Percentiles rank a stretch among this genome's conserved stretches.
phyloP scores from a whole-genome alignment of 2,888 invertebrate species.

The Serripes groenlandicus region DNA sequence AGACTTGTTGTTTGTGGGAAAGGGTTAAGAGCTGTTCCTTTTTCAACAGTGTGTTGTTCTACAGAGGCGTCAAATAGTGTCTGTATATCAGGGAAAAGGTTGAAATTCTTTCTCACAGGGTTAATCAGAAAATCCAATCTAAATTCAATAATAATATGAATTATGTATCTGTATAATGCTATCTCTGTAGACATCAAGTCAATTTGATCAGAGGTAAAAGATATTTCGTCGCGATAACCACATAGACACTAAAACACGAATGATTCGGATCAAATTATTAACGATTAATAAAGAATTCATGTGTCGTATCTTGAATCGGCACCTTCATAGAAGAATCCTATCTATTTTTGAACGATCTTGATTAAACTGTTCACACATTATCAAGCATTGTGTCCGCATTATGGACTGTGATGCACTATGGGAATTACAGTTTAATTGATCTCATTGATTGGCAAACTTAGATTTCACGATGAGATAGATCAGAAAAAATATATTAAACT shows the following conservation, averaged over 20 bases:
- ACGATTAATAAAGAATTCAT: slow-evolving; percentile 30
- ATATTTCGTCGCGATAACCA: slow-evolving; percentile 9
- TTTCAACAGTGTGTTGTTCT: too few species aligned
- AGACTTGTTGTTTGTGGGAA: background rate
- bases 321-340: slow-evolving; percentile 14
- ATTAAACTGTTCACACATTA: slow-evolving; percentile 67
- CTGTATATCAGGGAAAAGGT: slow-evolving; percentile 1
- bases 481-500: slow-evolving; percentile 11
- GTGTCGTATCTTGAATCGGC: slow-evolving; percentile 22
- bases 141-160: slow-evolving; percentile 25
- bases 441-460: slow-evolving; percentile 39
- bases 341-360: slow-evolving; percentile 50
- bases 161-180: slow-evolving; percentile 21
- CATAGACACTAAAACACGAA: slow-evolving; percentile 11
- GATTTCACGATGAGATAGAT: slow-evolving; percentile 14
- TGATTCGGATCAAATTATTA: slow-evolving; percentile 34
- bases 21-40: background rate
- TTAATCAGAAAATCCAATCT: slow-evolving; percentile 19
- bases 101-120: slow-evolving; percentile 27
- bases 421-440: slow-evolving; percentile 27
- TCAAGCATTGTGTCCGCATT: slow-evolving; percentile 36
- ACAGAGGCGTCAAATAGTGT: background rate
- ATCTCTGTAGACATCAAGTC: slow-evolving; percentile 16
- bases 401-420: slow-evolving; percentile 13
- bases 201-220: slow-evolving; percentile 29